Evolutionary conservation across 2,113 vertebrate genomes (phyloP).

Genomic region (Hirundichthys speculiger): DNA sequence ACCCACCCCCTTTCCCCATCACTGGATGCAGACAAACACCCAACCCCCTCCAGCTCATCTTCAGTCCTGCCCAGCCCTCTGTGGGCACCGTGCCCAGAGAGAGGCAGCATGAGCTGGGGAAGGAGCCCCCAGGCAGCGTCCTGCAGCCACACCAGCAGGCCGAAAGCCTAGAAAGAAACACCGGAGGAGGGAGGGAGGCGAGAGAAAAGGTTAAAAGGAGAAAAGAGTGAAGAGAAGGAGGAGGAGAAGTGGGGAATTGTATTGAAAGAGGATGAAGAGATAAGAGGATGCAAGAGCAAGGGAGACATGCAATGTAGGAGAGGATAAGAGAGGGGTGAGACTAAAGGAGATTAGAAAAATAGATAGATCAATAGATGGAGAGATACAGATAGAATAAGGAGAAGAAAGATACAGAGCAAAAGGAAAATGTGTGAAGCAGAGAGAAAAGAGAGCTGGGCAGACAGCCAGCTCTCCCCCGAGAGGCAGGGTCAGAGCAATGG

Average conservation of each 20-base stretch:
- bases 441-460: conserved; percentile 56
- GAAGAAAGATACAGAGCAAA: conserved; percentile 44
- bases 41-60: conserved; percentile 28
- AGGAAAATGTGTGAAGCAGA: conserved; percentile 56
- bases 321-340: conserved; percentile 46
- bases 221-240: conserved; percentile 26
- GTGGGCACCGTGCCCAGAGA: conserved; percentile 62
- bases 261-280: conserved; percentile 61
- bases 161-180: conserved; percentile 45
- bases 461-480: conserved; percentile 69
- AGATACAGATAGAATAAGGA: conserved; percentile 43
- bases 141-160: conserved; percentile 48
- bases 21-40: conserved; percentile 34
- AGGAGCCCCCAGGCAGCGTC: conserved; percentile 53
- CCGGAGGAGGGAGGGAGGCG: conserved; percentile 31
- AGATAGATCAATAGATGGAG: conserved; percentile 68
- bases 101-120: conserved; percentile 61
- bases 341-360: conserved; percentile 69
- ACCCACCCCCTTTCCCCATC: conserved; percentile 26
- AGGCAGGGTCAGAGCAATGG: conserved; percentile 77
- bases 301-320: conserved; percentile 62
- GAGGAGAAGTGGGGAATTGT: conserved; percentile 31
- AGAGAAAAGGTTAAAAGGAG: conserved; percentile 10
- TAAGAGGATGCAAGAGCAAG: conserved; percentile 62
- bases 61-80: conserved; percentile 56